Evolutionary conservation across 2,888 invertebrate genomes (phyloP).

Genomic region (Vanessa cardui): DNA sequence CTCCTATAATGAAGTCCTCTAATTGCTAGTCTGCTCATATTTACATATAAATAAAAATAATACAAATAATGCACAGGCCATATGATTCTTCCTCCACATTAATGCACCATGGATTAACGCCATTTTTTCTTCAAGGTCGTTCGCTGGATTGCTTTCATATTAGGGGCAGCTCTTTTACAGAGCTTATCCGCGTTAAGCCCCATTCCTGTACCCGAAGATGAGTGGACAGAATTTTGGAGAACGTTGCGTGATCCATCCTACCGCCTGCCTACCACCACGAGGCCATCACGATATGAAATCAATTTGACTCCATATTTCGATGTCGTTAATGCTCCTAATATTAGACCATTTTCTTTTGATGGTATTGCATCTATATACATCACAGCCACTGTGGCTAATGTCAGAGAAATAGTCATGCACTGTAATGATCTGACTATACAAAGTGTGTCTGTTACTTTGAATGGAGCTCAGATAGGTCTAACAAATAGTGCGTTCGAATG

Average conservation of each 20-base stretch:
- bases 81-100: no score
- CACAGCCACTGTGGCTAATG: slow-evolving; percentile 44
- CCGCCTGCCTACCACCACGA: slow-evolving; percentile 73
- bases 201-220: slow-evolving; percentile 61
- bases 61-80: no score
- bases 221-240: slow-evolving; percentile 60
- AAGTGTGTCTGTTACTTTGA: slow-evolving; percentile 62
- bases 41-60: no score
- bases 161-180: slow-evolving; percentile 60
- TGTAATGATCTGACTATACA: slow-evolving; percentile 66
- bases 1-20: no score
- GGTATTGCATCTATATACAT: slow-evolving; percentile 68
- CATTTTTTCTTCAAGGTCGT: slow-evolving; percentile 49
- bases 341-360: slow-evolving; percentile 63
- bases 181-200: slow-evolving; percentile 59
- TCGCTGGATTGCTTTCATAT: slow-evolving; percentile 58
- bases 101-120: no score
- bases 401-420: slow-evolving; percentile 64
- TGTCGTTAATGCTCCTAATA: slow-evolving; percentile 39
- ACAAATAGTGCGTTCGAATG: slow-evolving; percentile 52
- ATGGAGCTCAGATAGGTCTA: slow-evolving; percentile 44
- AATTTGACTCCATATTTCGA: slow-evolving; percentile 77
- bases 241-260: slow-evolving; percentile 60
- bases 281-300: slow-evolving; percentile 80
- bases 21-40: no score